Conservation (phyloP, 53 echinoderm and acorn worm species). For the Luidia sarsii region DNA sequence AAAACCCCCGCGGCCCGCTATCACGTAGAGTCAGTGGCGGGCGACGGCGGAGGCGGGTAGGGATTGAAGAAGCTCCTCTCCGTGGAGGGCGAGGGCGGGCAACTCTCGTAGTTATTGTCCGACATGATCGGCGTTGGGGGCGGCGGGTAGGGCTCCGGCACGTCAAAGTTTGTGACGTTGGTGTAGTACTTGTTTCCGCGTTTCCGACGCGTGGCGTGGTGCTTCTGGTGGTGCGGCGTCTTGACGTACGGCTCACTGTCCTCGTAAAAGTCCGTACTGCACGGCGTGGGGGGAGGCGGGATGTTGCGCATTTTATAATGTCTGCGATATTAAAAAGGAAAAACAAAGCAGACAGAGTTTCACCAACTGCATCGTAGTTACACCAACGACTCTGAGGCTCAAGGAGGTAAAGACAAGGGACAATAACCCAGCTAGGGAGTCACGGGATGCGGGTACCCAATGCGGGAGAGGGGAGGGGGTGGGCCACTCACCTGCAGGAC, state of each 20-base stretch:
- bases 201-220: constrained; percentile 43
- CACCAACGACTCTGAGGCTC: too few species aligned
- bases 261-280: constrained; percentile 93
- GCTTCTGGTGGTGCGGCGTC: constrained; percentile 47
- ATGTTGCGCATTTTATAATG: constrained; percentile 94
- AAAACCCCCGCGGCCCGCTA: background rate
- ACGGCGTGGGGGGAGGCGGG: constrained; percentile 98
- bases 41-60: constrained; percentile 94
- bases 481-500: too few species aligned
- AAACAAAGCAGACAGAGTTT: background rate
- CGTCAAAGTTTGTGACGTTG: constrained; percentile 79
- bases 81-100: constrained; percentile 97
- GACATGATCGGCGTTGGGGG: constrained; percentile 94
- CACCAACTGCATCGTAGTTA: too few species aligned
- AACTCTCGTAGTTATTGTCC: constrained; percentile 89
- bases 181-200: constrained; percentile 73
- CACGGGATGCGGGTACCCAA: too few species aligned
- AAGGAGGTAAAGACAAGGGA: too few species aligned
- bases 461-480: too few species aligned
- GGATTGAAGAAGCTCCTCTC: constrained; percentile 96
- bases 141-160: constrained; percentile 87
- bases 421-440: too few species aligned
- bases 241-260: constrained; percentile 85
- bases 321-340: constrained; percentile 65
- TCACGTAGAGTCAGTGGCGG: constrained; percentile 95